phyloP scores from a whole-genome alignment of 1,140 invertebrate genomes.

The Rhopalosiphum padi region DNA sequence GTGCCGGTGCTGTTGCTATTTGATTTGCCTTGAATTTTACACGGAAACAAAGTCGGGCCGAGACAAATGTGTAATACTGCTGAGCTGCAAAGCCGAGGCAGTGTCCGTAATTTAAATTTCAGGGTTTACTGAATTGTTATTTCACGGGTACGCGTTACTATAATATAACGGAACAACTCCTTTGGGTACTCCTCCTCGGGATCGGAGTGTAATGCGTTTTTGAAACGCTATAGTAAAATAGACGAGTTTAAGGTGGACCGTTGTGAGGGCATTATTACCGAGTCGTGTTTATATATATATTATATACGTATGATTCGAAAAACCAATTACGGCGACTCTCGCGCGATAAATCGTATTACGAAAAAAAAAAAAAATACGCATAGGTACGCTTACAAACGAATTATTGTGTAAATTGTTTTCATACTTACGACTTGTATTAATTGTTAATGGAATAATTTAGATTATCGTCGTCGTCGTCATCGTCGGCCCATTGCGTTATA shows the following conservation, averaged over 20 bases:
- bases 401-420: not conserved
- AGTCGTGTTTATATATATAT: not conserved
- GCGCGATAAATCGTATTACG: not conserved
- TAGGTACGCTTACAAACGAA: not conserved
- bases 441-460: constrained; percentile 8
- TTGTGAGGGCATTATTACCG: not conserved
- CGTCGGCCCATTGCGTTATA: not conserved
- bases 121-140: constrained; percentile 4
- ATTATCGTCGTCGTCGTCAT: not conserved
- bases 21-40: not conserved
- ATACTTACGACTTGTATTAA: not conserved
- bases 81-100: not conserved
- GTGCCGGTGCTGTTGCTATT: not conserved
- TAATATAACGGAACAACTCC: constrained; percentile 24
- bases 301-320: not conserved
- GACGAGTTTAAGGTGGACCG: constrained; percentile 30
- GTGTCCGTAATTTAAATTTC: constrained; percentile 46
- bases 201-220: constrained; percentile 21
- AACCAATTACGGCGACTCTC: not conserved
- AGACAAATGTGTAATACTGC: not conserved
- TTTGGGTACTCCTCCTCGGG: not conserved
- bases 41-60: not conserved
- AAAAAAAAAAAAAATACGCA: not conserved
- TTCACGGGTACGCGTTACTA: constrained; percentile 20
- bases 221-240: constrained; percentile 29